phyloP scores from a whole-genome alignment of 2,797 vertebrate genomes.

The Gallinago nigripennis region DNA sequence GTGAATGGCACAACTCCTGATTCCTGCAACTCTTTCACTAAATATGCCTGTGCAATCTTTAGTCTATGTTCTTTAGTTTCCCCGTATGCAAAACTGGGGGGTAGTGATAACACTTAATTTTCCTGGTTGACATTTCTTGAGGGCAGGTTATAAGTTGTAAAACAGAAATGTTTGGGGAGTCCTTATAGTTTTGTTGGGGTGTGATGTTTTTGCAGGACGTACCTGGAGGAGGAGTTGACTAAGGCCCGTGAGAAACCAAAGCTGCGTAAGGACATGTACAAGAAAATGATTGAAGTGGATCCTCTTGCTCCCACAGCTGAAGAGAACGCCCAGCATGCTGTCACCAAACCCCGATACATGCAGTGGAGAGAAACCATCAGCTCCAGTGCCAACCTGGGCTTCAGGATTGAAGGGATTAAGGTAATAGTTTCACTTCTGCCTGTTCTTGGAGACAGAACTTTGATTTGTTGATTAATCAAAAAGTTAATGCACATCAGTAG shows the following conservation, averaged over 20 bases:
- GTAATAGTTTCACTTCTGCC: constrained; percentile 70
- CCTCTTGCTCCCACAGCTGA: constrained; percentile 86
- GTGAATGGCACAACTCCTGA: background rate
- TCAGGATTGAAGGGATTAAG: constrained; percentile 98
- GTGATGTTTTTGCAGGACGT: constrained; percentile 82
- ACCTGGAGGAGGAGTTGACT: constrained; percentile 94
- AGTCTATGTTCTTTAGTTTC: background rate
- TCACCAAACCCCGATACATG: constrained; percentile 98
- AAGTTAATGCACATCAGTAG: background rate
- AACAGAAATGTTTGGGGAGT: background rate
- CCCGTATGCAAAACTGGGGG: background rate
- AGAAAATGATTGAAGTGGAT: constrained; percentile 97
- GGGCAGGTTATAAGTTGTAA: background rate
- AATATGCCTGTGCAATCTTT: background rate
- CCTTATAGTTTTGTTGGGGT: background rate
- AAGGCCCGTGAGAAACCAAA: constrained; percentile 93
- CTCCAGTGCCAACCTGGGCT: constrained; percentile 94
- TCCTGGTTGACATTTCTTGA: background rate
- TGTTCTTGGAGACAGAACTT: background rate
- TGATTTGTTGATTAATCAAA: background rate
- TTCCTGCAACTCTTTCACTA: background rate
- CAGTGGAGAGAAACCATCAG: constrained; percentile 98
- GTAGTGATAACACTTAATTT: background rate
- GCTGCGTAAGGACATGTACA: constrained; percentile 93
- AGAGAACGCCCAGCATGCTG: constrained; percentile 86